phyloP scores from a whole-genome alignment of 1,140 invertebrate species.

The Ptiloglossa arizonensis region DNA sequence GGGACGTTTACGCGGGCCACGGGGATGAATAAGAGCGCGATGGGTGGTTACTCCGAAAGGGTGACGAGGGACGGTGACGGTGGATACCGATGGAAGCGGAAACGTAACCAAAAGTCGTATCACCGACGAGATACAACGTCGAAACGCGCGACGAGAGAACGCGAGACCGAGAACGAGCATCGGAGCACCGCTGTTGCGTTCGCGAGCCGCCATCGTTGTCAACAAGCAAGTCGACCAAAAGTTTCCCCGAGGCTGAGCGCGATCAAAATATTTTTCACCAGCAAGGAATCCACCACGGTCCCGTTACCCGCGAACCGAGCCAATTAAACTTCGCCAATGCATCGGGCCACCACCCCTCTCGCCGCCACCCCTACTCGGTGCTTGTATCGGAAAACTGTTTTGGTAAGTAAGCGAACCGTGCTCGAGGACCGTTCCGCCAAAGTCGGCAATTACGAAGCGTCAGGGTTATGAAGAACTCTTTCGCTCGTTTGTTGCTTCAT shows the following conservation, averaged over 20 bases:
- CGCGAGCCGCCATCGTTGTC: not conserved
- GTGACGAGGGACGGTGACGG: too few species aligned
- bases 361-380: too few species aligned
- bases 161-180: too few species aligned
- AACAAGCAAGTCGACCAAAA: not conserved
- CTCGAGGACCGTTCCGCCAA: slow-evolving; percentile 26
- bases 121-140: too few species aligned
- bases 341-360: too few species aligned
- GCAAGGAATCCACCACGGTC: not conserved
- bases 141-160: too few species aligned
- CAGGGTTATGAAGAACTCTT: not conserved
- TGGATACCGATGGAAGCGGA: too few species aligned
- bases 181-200: too few species aligned
- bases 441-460: slow-evolving; percentile 27
- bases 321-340: slow-evolving; percentile 39
- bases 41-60: not conserved
- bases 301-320: not conserved
- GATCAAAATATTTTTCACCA: slow-evolving; percentile 14
- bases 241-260: not conserved
- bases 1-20: not conserved
- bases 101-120: not conserved
- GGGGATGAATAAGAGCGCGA: not conserved
- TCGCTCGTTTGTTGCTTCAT: slow-evolving; percentile 6
- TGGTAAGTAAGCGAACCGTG: slow-evolving; percentile 42
- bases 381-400: slow-evolving; percentile 43